A percentile compares a stretch with the other conserved stretches of the same genome.
Conservation (phyloP, 2,113 vertebrate genomes). For the Callocephalon fimbriatum region DNA sequence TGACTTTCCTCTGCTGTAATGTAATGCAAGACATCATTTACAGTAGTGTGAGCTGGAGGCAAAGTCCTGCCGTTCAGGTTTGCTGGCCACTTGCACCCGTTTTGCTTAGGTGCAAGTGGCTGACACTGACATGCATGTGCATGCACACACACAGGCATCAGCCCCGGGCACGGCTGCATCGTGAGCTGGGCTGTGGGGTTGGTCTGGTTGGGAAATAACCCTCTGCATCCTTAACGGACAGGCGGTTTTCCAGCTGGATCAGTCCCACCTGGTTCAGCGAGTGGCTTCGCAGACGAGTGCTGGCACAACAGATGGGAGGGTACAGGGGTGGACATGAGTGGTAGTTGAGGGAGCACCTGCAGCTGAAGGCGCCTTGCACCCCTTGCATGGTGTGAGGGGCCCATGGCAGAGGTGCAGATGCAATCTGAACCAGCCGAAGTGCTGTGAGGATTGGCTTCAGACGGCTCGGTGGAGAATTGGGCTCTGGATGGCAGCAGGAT, state of each 20-base stretch:
- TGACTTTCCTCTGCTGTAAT: not conserved
- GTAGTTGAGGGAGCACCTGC: not conserved
- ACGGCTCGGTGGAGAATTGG: not conserved
- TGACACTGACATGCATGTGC: accelerated
- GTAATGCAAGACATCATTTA: accelerated
- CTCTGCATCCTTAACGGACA: not conserved
- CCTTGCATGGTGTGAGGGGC: accelerated
- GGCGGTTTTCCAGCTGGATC: not conserved
- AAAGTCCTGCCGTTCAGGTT: not conserved
- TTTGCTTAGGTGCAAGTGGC: not conserved
- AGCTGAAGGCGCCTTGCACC: accelerated
- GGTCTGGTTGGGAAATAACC: not conserved
- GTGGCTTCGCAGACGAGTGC: accelerated
- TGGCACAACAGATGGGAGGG: not conserved
- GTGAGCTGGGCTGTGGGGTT: accelerated
- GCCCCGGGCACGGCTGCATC: accelerated
- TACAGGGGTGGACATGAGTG: not conserved
- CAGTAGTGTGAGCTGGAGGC: not conserved
- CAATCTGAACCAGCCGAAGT: accelerated
- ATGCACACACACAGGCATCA: accelerated
- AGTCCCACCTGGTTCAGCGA: accelerated
- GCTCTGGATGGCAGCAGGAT: accelerated
- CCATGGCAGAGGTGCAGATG: accelerated
- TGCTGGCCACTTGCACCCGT: not conserved
- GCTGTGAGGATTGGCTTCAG: not conserved